A percentile compares a stretch with the other conserved stretches of the same genome.
phyloP scores from a whole-genome alignment of 1,140 invertebrate species.

The Caerostris extrusa region DNA sequence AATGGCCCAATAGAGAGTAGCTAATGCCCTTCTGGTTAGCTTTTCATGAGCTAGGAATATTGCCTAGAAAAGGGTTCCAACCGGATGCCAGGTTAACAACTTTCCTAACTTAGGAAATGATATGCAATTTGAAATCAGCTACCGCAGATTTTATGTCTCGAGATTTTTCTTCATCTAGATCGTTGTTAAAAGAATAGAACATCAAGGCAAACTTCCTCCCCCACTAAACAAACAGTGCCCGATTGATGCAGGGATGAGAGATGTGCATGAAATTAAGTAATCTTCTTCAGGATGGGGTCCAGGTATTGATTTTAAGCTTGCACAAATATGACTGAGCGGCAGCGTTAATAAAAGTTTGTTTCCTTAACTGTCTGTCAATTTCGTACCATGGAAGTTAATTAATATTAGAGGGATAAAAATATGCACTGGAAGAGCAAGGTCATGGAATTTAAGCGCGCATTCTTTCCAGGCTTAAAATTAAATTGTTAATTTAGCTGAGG shows the following conservation, averaged over 20 bases:
- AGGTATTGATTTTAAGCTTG: conserved; percentile 11
- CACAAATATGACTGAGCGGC: background rate
- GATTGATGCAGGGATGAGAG: conserved; percentile 1
- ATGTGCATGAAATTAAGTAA: conserved; percentile 6
- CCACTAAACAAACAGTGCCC: background rate
- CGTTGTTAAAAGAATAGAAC: conserved; percentile 40
- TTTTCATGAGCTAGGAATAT: conserved; percentile 63
- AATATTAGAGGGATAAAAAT: background rate
- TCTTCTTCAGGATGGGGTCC: background rate
- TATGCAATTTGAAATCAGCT: conserved; percentile 74
- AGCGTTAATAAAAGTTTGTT: conserved; percentile 20
- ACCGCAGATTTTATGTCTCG: conserved; percentile 31
- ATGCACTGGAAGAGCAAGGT: background rate
- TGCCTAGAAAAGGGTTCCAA: conserved; percentile 46
- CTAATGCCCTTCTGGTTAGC: conserved; percentile 58
- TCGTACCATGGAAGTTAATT: background rate
- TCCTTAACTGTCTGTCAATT: background rate
- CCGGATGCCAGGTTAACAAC: conserved; percentile 70
- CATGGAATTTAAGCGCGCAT: no score
- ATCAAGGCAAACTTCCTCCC: background rate
- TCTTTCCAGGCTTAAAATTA: no score
- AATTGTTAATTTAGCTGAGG: no score
- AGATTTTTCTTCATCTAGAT: background rate
- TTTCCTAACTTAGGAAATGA: conserved; percentile 70
- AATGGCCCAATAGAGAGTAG: conserved; percentile 73